Percentiles rank a stretch among this genome's conserved stretches.
These are phyloP conservation scores for Orchesella cincta DNA, from an alignment of 1,140 invertebrate species.

Conservation along the genomic window DNA sequence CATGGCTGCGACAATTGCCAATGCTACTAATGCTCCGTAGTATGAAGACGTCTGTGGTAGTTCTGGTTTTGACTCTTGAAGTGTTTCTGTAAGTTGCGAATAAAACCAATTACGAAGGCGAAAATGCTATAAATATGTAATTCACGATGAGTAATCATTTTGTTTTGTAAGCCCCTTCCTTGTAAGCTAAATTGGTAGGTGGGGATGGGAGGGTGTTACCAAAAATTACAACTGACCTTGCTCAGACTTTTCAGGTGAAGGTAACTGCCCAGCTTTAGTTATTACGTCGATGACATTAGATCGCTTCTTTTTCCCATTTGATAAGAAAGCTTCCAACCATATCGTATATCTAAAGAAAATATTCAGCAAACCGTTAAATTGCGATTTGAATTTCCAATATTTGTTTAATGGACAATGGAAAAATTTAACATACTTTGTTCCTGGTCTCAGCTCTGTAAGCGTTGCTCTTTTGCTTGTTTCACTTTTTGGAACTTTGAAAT, in stretches of 20 bases:
- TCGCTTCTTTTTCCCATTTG: slow-evolving; percentile 84
- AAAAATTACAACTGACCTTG: slow-evolving; percentile 45
- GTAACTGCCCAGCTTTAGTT: slow-evolving; percentile 72
- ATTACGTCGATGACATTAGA: slow-evolving; percentile 79
- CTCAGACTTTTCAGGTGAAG: slow-evolving; percentile 59
- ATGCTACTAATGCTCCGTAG: slow-evolving; percentile 81
- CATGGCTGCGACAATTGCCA: slow-evolving; percentile 80
- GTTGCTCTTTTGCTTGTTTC: slow-evolving; percentile 71
- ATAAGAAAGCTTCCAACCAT: slow-evolving; percentile 83
- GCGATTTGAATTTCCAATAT: no score
- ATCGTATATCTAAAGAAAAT: slow-evolving; percentile 68
- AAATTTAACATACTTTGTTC: slow-evolving; percentile 66
- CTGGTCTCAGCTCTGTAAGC: slow-evolving; percentile 73
- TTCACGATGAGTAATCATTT: no score
- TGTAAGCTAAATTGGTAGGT: no score
- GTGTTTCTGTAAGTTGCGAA: not conserved
- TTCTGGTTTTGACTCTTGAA: slow-evolving; percentile 16
- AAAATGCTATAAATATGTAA: not conserved
- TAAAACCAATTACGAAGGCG: not conserved
- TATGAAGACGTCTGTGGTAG: slow-evolving; percentile 64
- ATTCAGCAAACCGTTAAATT: no score
- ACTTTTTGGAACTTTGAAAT: slow-evolving; percentile 79
- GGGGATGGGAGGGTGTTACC: no score
- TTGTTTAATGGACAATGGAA: no score
- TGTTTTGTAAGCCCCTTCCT: no score